A percentile compares a stretch with the other conserved stretches of the same genome.
phyloP scores from a whole-genome alignment of 2,888 invertebrate species.

The Laothoe populi region DNA sequence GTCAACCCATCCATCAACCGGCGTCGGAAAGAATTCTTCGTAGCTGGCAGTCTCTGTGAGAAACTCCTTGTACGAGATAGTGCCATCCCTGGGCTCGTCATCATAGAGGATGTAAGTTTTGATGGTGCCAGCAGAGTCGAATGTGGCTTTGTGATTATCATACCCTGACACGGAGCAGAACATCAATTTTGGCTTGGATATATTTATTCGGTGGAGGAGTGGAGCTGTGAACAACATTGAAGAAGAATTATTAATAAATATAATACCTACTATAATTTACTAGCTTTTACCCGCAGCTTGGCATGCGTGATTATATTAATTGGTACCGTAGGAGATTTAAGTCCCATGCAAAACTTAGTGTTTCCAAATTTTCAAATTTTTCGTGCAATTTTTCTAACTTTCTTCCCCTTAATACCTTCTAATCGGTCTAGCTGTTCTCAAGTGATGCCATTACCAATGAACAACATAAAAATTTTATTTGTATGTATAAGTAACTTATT shows the following conservation, averaged over 20 bases:
- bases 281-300: no score
- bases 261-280: no score
- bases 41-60: conserved; percentile 6
- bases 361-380: no score
- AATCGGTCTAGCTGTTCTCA: no score
- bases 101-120: conserved; percentile 1
- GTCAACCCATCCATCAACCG: conserved; percentile 17
- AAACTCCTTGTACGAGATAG: not conserved
- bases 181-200: conserved; percentile 15
- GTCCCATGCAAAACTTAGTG: no score
- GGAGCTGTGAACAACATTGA: not conserved
- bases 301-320: no score
- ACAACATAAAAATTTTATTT: no score
- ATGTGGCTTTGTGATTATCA: conserved; percentile 6
- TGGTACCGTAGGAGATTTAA: no score
- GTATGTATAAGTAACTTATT: no score
- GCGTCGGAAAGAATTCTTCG: conserved; percentile 2
- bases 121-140: not conserved
- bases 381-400: no score
- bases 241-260: not conserved
- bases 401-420: no score
- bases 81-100: not conserved
- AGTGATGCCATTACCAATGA: no score
- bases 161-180: conserved; percentile 10
- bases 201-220: conserved; percentile 7